Evolutionary conservation across 2,797 vertebrate genomes (phyloP).

Genomic region (Numenius phaeopus): DNA sequence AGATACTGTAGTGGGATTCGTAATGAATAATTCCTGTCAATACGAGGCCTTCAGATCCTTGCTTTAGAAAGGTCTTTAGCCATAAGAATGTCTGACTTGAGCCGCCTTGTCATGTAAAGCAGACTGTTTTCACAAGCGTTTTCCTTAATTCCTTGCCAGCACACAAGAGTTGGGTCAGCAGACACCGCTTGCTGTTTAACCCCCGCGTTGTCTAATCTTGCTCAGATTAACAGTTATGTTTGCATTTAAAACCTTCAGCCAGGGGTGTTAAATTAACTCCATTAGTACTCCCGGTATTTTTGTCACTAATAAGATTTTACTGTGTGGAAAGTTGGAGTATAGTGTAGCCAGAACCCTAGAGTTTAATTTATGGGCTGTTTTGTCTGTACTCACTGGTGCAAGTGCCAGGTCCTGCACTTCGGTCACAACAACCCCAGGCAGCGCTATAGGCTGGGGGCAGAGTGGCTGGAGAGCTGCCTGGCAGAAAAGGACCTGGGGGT

Average conservation of each 20-base stretch:
- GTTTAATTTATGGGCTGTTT: not conserved
- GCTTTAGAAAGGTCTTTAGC: not conserved
- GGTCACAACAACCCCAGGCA: too few species aligned
- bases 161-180: not conserved
- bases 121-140: not conserved
- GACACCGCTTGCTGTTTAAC: not conserved
- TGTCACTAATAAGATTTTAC: not conserved
- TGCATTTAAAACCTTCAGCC: not conserved
- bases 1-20: not conserved
- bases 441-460: too few species aligned
- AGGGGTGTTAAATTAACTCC: not conserved
- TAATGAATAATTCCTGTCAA: not conserved
- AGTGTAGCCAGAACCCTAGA: not conserved
- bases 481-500: too few species aligned
- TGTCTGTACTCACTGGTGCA: not conserved
- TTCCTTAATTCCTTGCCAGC: not conserved
- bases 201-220: not conserved
- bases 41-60: not conserved
- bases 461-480: too few species aligned
- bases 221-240: not conserved
- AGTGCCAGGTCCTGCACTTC: too few species aligned
- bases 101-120: not conserved
- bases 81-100: not conserved
- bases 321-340: not conserved
- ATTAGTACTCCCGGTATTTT: not conserved